These are phyloP conservation scores for Brenthis ino DNA, from an alignment of 2,888 invertebrate genomes.

Conservation along the genomic window DNA sequence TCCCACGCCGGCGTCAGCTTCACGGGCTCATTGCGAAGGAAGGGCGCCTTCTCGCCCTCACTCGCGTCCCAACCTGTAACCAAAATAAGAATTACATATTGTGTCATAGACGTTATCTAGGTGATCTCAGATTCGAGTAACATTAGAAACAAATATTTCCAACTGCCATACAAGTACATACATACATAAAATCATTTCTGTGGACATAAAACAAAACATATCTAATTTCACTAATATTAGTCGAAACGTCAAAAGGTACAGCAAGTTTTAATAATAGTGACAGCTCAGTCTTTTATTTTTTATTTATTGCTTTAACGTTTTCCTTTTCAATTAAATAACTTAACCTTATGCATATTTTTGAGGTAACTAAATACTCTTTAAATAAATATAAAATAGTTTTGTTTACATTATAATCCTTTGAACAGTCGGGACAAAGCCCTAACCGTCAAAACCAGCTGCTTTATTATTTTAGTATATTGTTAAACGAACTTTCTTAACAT, in stretches of 20 bases:
- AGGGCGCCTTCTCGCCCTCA: conserved; percentile 83
- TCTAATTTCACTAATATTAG: no score
- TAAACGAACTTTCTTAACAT: conserved; percentile 1
- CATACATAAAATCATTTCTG: no score
- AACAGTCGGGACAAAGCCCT: not conserved
- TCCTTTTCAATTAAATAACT: no score
- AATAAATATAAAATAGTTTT: conserved; percentile 1
- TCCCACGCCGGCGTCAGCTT: conserved; percentile 94
- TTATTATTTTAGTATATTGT: conserved; percentile 1
- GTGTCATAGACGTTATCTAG: not conserved
- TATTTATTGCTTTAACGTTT: no score
- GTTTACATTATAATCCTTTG: conserved; percentile 2
- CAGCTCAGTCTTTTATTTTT: no score
- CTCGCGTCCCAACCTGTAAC: conserved; percentile 69
- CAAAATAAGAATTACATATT: not conserved
- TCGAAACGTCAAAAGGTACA: no score
- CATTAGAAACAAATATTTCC: no score
- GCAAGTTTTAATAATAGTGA: no score
- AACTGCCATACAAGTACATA: no score
- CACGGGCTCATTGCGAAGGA: conserved; percentile 88
- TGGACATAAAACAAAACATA: no score
- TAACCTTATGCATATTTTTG: no score
- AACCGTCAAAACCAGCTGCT: conserved; percentile 15
- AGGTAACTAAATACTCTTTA: not conserved
- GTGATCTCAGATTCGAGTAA: no score